A percentile compares a stretch with the other conserved stretches of the same genome.
phyloP scores from a whole-genome alignment of 2,113 vertebrate genomes.

The Zapus hudsonius region DNA sequence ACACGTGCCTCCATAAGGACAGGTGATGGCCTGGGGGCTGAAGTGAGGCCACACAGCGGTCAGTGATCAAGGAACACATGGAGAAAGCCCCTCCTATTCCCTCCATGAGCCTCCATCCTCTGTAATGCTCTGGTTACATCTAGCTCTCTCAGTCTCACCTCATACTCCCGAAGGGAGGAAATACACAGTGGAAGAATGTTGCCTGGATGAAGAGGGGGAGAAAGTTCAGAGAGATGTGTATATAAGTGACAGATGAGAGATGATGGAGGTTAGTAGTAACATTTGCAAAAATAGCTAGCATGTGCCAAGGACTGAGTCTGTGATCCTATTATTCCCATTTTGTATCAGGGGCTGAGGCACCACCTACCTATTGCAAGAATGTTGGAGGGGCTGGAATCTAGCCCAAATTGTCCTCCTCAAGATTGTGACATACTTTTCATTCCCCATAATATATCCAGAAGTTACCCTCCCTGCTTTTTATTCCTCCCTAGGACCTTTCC shows the following conservation, averaged over 20 bases:
- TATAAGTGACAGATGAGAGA: accelerated
- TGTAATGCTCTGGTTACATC: not conserved
- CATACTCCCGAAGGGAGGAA: not conserved
- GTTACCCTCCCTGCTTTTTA: not conserved
- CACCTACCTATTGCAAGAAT: not conserved
- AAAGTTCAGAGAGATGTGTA: not conserved
- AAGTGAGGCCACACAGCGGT: not conserved
- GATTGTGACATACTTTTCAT: not conserved
- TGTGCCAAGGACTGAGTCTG: not conserved
- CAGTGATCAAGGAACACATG: not conserved
- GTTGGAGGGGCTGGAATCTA: not conserved
- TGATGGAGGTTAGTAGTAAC: no score
- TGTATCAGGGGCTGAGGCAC: not conserved
- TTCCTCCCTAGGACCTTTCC: not conserved
- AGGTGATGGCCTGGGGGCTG: slow-evolving; percentile 40
- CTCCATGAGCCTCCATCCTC: not conserved
- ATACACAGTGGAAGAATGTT: not conserved
- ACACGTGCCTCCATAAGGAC: slow-evolving; percentile 71
- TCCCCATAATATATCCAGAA: not conserved
- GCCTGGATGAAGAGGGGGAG: no score
- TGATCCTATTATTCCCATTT: not conserved
- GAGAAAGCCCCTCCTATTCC: not conserved
- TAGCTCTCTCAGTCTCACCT: not conserved
- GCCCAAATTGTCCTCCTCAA: not conserved
- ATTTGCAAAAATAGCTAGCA: no score